Conservation (phyloP, 1,140 invertebrate species). For the Babylonia areolata region DNA sequence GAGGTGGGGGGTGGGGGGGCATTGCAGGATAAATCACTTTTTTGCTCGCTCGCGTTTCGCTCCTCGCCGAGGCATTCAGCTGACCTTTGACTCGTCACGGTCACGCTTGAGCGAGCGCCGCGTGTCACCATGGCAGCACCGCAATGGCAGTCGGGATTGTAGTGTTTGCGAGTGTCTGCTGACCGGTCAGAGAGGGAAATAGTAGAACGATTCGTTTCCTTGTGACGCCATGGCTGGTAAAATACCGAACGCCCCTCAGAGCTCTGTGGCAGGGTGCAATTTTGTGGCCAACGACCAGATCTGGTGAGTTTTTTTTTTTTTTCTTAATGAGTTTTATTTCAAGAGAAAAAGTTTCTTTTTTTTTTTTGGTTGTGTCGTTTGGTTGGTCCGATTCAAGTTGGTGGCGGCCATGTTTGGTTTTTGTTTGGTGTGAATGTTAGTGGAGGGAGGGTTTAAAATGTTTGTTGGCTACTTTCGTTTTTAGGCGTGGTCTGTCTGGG, state of each 20-base stretch:
- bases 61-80: neutral
- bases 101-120: neutral
- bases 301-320: neutral
- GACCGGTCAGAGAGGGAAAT: neutral
- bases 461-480: too few relatives aligned
- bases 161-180: neutral
- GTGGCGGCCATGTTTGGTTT: neutral
- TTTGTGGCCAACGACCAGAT: conserved; percentile 9
- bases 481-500: too few relatives aligned
- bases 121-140: neutral
- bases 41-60: neutral
- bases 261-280: neutral
- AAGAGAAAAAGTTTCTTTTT: too few relatives aligned
- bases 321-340: neutral
- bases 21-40: too few relatives aligned
- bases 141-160: neutral
- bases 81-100: neutral
- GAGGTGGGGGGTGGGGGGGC: too few relatives aligned
- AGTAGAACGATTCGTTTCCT: neutral
- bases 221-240: neutral
- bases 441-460: too few relatives aligned
- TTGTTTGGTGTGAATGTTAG: neutral
- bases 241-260: neutral
- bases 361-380: too few relatives aligned
- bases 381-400: too few relatives aligned